A percentile compares a stretch with the other conserved stretches of the same genome.
Evolutionary conservation across 2,113 vertebrate species (phyloP).

Genomic region (Pygoscelis antarcticus): DNA sequence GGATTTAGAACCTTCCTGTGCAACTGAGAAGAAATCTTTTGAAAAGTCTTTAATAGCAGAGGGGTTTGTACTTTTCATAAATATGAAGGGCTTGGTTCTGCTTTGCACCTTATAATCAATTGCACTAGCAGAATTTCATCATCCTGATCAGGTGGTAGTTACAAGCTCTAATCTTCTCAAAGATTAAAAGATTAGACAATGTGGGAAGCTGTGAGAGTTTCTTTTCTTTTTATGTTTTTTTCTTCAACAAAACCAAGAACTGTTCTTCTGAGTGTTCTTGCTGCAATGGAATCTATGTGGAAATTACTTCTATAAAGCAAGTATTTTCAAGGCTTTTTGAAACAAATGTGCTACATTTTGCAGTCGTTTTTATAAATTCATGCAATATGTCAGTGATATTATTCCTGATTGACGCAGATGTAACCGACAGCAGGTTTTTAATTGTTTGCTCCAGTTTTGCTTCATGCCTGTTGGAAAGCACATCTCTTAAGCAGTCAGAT

Average conservation of each 20-base stretch:
- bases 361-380: not conserved
- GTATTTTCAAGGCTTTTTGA: not conserved
- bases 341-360: not conserved
- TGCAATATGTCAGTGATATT: not conserved
- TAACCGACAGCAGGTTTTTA: not conserved
- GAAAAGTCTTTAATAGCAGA: not conserved
- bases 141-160: conserved; percentile 52
- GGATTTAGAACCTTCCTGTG: not conserved
- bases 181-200: conserved; percentile 58
- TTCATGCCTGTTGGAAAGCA: not conserved
- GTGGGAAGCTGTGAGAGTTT: not conserved
- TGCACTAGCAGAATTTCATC: conserved; percentile 21
- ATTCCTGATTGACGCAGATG: not conserved
- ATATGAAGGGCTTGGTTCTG: not conserved
- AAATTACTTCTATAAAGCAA: not conserved
- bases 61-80: not conserved
- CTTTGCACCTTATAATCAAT: not conserved
- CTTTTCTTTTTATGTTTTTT: not conserved
- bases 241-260: not conserved
- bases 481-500: not conserved
- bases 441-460: not conserved
- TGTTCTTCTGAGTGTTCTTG: not conserved
- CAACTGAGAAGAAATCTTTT: not conserved
- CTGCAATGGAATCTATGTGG: not conserved
- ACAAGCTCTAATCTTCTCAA: conserved; percentile 43